A percentile compares a stretch with the other conserved stretches of the same genome.
Evolutionary conservation across 1,140 invertebrate species (phyloP).

Genomic region (Sitodiplosis mosellana): DNA sequence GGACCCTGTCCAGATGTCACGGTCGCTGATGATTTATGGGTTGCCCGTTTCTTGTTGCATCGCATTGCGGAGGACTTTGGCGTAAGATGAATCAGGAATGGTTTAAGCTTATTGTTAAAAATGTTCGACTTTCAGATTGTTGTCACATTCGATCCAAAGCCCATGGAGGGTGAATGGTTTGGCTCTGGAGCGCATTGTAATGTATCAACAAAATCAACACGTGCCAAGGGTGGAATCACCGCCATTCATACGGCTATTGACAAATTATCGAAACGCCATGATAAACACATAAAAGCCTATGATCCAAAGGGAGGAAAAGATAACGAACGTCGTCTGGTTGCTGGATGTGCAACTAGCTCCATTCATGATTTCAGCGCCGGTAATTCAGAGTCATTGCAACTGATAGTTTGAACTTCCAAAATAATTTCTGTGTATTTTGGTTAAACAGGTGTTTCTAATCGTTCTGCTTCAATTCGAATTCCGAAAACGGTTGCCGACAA

Average conservation of each 20-base stretch:
- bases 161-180: conserved; percentile 70
- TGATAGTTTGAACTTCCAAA: not conserved
- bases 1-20: conserved; percentile 65
- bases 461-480: conserved; percentile 49
- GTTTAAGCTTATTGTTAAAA: not conserved
- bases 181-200: conserved; percentile 83
- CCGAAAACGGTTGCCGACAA: conserved; percentile 55
- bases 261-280: conserved; percentile 61
- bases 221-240: conserved; percentile 50
- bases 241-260: conserved; percentile 67
- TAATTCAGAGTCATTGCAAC: conserved; percentile 8
- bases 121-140: conserved; percentile 26
- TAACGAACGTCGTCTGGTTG: conserved; percentile 73
- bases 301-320: conserved; percentile 68
- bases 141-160: conserved; percentile 68
- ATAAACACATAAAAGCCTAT: conserved; percentile 75
- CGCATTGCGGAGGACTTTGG: conserved; percentile 83
- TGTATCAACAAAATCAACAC: conserved; percentile 78
- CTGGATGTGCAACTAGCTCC: conserved; percentile 65
- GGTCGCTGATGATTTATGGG: conserved; percentile 80
- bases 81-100: conserved; percentile 10
- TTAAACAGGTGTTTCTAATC: conserved; percentile 46
- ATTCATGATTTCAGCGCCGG: conserved; percentile 63
- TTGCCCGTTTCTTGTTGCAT: conserved; percentile 68
- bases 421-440: not conserved